A percentile compares a stretch with the other conserved stretches of the same genome.
Conservation (phyloP, 2,113 vertebrate species). For the Danionella cerebrum region DNA sequence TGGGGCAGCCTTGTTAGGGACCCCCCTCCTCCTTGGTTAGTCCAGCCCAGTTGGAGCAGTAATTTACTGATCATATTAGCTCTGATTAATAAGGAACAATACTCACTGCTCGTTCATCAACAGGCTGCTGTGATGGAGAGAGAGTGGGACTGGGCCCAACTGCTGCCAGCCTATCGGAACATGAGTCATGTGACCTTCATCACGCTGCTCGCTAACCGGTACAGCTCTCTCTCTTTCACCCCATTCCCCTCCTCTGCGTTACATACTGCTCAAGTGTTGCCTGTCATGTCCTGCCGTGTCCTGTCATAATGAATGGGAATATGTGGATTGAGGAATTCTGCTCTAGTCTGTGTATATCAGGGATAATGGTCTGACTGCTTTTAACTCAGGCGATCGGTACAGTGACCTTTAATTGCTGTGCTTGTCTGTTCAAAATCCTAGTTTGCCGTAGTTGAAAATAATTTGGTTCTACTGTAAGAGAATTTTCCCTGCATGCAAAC, state of each 20-base stretch:
- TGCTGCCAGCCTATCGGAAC: slow-evolving; percentile 77
- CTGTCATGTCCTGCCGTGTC: slow-evolving; percentile 24
- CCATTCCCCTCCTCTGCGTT: not conserved
- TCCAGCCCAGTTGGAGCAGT: slow-evolving; percentile 82
- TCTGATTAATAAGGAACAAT: slow-evolving; percentile 93
- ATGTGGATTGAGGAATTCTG: not conserved
- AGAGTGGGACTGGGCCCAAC: slow-evolving; percentile 82
- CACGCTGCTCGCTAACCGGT: slow-evolving; percentile 85
- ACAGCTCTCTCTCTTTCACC: slow-evolving; percentile 33
- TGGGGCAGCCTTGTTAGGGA: slow-evolving; percentile 67
- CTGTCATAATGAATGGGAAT: slow-evolving; percentile 24
- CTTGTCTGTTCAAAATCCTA: no score
- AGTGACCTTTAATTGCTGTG: no score
- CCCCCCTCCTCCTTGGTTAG: slow-evolving; percentile 76
- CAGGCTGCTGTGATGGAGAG: slow-evolving; percentile 79
- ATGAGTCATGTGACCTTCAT: slow-evolving; percentile 83
- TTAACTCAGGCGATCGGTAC: no score
- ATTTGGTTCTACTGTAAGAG: no score
- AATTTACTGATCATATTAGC: slow-evolving; percentile 90
- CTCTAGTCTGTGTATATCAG: not conserved
- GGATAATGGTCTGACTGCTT: not conserved
- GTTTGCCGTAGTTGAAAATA: no score
- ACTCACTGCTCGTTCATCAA: slow-evolving; percentile 79
- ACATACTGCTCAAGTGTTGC: not conserved
- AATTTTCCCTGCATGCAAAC: no score